Percentiles rank a stretch among this genome's conserved stretches.
Conservation (phyloP, 1,140 invertebrate genomes). For the Paralvinella palmiformis region DNA sequence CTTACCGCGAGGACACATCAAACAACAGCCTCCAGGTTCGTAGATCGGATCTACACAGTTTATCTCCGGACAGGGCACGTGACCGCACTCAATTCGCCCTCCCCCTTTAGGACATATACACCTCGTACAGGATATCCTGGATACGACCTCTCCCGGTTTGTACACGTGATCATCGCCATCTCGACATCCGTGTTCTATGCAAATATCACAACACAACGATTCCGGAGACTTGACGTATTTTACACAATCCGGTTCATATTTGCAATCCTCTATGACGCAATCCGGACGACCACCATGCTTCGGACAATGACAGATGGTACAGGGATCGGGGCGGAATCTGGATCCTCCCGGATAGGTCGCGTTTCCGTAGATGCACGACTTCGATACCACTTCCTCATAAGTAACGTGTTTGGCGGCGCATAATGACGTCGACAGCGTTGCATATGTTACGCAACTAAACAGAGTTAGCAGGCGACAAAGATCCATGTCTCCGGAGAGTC, state of each 20-base stretch:
- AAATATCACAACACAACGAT: neutral
- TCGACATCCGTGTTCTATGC: neutral
- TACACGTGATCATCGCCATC: neutral
- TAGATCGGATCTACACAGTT: constrained; percentile 9
- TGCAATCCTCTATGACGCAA: constrained; percentile 13
- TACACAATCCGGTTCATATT: constrained; percentile 7
- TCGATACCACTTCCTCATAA: too few species aligned
- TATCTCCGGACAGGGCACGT: neutral
- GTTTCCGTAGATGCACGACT: constrained; percentile 13
- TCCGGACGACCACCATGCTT: constrained; percentile 2
- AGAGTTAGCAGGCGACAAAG: too few species aligned
- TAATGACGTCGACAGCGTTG: too few species aligned
- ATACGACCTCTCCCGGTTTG: neutral
- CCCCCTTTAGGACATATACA: constrained; percentile 9
- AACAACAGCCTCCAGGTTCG: constrained; percentile 1
- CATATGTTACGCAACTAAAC: too few species aligned
- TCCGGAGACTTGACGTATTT: neutral
- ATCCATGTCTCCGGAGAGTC: too few species aligned
- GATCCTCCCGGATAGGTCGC: neutral
- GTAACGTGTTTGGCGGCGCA: too few species aligned
- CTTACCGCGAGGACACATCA: constrained; percentile 7
- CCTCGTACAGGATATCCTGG: neutral
- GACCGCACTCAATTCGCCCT: constrained; percentile 4
- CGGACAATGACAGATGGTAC: constrained; percentile 13
- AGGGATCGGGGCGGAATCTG: constrained; percentile 7